These are phyloP conservation scores for Marcusenius ussheri DNA, from an alignment of 2,113 vertebrate genomes.

Conservation along the genomic window DNA sequence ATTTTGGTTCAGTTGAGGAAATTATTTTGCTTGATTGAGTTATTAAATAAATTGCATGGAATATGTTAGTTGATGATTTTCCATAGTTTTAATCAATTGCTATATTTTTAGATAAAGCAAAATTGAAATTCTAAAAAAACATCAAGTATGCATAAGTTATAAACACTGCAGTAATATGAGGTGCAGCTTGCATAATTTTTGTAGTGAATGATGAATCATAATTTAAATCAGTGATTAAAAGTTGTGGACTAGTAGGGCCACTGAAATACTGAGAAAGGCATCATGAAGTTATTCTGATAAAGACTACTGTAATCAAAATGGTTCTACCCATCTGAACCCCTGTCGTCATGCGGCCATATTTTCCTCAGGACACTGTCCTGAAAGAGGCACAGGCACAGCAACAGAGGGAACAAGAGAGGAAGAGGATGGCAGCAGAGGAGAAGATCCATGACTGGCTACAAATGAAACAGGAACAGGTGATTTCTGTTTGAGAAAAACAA, in stretches of 20 bases:
- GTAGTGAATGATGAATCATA: neutral
- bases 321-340: neutral
- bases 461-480: slow-evolving; percentile 73
- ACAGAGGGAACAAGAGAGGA: slow-evolving; percentile 60
- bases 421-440: slow-evolving; percentile 65
- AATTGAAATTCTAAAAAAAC: neutral
- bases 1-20: neutral
- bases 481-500: neutral
- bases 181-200: neutral
- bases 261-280: neutral
- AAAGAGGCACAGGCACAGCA: slow-evolving; percentile 60
- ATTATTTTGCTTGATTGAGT: neutral
- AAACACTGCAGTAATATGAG: neutral
- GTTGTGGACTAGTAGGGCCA: neutral
- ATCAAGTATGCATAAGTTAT: neutral
- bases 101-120: neutral
- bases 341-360: neutral
- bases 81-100: neutral
- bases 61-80: neutral
- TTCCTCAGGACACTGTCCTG: slow-evolving; percentile 54
- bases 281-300: neutral
- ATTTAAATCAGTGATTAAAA: neutral
- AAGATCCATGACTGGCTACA: slow-evolving; percentile 80
- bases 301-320: neutral
- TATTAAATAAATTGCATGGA: neutral